Conservation (phyloP, 2,113 vertebrate genomes). For the Muntiacus muntjak region DNA sequence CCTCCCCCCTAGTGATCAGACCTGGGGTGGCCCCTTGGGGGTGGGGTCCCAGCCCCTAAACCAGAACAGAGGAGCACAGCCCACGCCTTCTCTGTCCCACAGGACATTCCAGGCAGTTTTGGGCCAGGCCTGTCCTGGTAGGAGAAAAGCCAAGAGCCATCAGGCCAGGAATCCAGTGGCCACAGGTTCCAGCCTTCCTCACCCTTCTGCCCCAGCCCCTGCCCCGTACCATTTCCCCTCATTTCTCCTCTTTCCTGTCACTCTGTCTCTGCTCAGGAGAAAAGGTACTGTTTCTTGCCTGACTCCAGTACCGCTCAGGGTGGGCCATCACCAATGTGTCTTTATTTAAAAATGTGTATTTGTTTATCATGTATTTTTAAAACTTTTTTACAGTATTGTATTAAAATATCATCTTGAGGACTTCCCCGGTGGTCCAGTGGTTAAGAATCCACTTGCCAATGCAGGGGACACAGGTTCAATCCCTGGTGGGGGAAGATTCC, state of each 20-base stretch:
- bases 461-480: not conserved
- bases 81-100: accelerated
- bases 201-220: accelerated
- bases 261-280: not conserved
- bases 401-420: not conserved
- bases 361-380: not conserved
- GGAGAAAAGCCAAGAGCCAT: not conserved
- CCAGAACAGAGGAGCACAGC: not conserved
- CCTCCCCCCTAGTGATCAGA: not conserved
- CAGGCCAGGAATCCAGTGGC: not conserved
- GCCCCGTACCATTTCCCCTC: not conserved
- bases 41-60: not conserved
- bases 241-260: too few relatives aligned
- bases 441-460: not conserved
- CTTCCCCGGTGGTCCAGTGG: not conserved
- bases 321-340: accelerated
- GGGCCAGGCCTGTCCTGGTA: not conserved
- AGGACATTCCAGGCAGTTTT: not conserved
- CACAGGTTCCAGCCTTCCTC: not conserved
- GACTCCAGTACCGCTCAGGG: accelerated
- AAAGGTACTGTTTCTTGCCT: accelerated
- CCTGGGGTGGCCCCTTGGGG: not conserved
- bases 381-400: not conserved
- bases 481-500: not conserved
- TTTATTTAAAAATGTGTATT: not conserved